phyloP scores from a whole-genome alignment of 2,888 invertebrate species.

The Chrysotoxum bicinctum region DNA sequence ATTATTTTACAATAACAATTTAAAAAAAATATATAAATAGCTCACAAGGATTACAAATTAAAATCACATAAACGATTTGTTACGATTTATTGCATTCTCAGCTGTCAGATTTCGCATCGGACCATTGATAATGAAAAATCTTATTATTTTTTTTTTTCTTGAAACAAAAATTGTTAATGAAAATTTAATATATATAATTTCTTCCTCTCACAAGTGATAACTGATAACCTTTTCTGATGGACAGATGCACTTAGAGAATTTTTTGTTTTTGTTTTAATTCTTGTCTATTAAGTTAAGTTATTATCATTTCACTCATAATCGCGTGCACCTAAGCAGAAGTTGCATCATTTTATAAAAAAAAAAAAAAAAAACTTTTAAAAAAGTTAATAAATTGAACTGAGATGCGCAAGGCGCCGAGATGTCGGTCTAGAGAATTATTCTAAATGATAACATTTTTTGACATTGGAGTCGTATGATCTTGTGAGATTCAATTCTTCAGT shows the following conservation, averaged over 20 bases:
- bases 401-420: not conserved
- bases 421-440: not conserved
- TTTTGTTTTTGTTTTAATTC: not conserved
- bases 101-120: constrained; percentile 16
- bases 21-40: not conserved
- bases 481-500: not conserved
- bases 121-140: constrained; percentile 8
- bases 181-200: constrained; percentile 5
- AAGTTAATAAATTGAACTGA: not conserved
- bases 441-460: not conserved
- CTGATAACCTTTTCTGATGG: constrained; percentile 20
- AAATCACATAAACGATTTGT: constrained; percentile 46
- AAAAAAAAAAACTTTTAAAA: not conserved
- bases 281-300: not conserved
- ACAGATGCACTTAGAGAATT: constrained; percentile 7
- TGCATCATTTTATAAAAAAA: not conserved
- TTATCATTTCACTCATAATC: constrained; percentile 16
- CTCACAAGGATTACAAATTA: constrained; percentile 40
- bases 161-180: constrained; percentile 3
- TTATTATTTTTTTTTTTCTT: not conserved
- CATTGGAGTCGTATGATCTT: not conserved
- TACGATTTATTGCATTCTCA: constrained; percentile 9
- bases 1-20: not conserved
- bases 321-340: not conserved
- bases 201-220: constrained; percentile 11